A percentile compares a stretch with the other conserved stretches of the same genome.
phyloP scores from a whole-genome alignment of 2,113 vertebrate species.

The Clarias batrachus region DNA sequence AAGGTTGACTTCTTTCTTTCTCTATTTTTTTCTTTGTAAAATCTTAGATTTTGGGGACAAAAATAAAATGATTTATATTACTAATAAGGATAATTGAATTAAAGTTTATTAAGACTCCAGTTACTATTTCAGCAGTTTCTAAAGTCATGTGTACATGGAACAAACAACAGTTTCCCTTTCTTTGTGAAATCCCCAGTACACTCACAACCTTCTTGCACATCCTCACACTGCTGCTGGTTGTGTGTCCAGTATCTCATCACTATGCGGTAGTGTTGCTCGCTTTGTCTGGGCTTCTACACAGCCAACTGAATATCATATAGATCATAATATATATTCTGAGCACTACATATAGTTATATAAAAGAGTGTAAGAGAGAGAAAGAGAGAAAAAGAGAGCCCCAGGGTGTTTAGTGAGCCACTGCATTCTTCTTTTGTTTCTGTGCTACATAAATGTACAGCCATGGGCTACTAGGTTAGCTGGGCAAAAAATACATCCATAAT shows the following conservation, averaged over 20 bases:
- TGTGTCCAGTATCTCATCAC: slow-evolving; percentile 53
- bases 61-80: background rate
- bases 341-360: slow-evolving; percentile 20
- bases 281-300: slow-evolving; percentile 40
- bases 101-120: background rate
- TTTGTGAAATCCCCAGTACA: slow-evolving; percentile 43
- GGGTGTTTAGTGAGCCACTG: slow-evolving; percentile 14
- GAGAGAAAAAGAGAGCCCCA: slow-evolving; percentile 3
- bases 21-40: background rate
- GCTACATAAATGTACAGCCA: slow-evolving; percentile 40
- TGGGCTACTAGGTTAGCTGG: slow-evolving; percentile 13
- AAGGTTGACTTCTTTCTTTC: background rate
- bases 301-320: slow-evolving; percentile 42
- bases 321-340: slow-evolving; percentile 24
- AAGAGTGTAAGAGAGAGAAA: background rate
- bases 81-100: background rate
- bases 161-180: slow-evolving; percentile 4
- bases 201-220: slow-evolving; percentile 28
- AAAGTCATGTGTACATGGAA: background rate
- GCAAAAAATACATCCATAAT: background rate
- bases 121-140: background rate
- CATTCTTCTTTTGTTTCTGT: slow-evolving; percentile 32
- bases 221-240: slow-evolving; percentile 44
- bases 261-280: slow-evolving; percentile 49
- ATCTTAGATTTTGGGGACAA: background rate